Base-by-base conservation (phyloP, 2,113 vertebrate species). In the Ictalurus furcatus region DNA sequence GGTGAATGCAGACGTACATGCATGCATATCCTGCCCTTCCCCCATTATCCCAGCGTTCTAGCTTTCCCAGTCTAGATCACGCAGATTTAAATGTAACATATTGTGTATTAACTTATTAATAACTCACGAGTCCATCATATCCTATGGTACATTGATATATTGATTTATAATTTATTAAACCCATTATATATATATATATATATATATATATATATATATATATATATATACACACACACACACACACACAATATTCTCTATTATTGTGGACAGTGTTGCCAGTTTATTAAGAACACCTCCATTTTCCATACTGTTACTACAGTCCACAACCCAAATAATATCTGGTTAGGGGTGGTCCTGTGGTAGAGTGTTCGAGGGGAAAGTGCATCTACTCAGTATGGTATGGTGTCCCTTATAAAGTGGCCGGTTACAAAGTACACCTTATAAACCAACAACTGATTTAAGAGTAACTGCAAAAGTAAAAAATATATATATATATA, bases 1-100 rank as follows among this genome's bases (percentile, higher is more conserved):
- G 84, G 54, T 89, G 4, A 83, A 85, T 58, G 34, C 82, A 88
- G 86, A 90, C 71, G 17, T 82, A 59, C 9, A 85, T 91, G 74
- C 87, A 88, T 85, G 87, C 40, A 48, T 67, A 48, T 44, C 65
- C 54, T 73, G 23, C 54, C n/a, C 52, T 40, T 79, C 30, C 14
- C 25, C 21, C n/a, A 23, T 69, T 79, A 9, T 30, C 81, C 56
- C 52, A 59, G 30, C 6, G 12, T 48, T 48, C 44, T 48, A 48
- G 44, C 44, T 48, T 48, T 48, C 56, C 56, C 56, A 25, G 71
- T 4, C 54, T 16, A 16, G 21, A 79, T 79, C 76, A 52, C 76
- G 14, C 44, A 25, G 25, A 54, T 52, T 79, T 78, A 52, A 48
- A 78, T 25, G 5, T 52, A 21, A 4, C 17, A 44, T 44, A 40